These are phyloP conservation scores for Neocrepidodera transversa DNA, from an alignment of 2,888 invertebrate species.

Conservation along the genomic window DNA sequence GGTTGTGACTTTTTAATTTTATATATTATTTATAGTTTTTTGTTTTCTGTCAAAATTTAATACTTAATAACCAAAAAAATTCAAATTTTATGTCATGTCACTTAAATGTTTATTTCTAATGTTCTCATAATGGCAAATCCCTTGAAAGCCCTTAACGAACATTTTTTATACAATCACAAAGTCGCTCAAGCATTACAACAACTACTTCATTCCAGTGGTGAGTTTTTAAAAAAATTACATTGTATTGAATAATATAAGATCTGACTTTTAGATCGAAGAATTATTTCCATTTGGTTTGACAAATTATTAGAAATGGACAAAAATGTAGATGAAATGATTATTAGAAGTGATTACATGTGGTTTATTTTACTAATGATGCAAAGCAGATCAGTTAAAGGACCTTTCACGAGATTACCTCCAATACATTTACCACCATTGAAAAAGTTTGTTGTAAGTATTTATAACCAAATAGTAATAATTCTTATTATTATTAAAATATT, in stretches of 20 bases:
- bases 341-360: slow-evolving; percentile 61
- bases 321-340: slow-evolving; percentile 50
- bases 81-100: neutral
- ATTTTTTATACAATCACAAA: slow-evolving; percentile 59
- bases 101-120: neutral
- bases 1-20: too few relatives aligned
- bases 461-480: neutral
- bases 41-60: neutral
- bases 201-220: slow-evolving; percentile 54
- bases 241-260: too few relatives aligned
- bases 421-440: slow-evolving; percentile 52
- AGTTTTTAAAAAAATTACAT: slow-evolving; percentile 15
- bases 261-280: slow-evolving; percentile 47
- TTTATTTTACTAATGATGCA: slow-evolving; percentile 59
- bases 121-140: slow-evolving; percentile 47
- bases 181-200: slow-evolving; percentile 58
- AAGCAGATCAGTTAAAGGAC: slow-evolving; percentile 54
- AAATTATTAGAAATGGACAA: slow-evolving; percentile 54
- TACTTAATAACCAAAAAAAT: neutral
- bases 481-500: too few relatives aligned
- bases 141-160: slow-evolving; percentile 53
- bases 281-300: slow-evolving; percentile 56
- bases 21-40: too few relatives aligned
- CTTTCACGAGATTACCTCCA: slow-evolving; percentile 54
- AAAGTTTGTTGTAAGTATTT: slow-evolving; percentile 53